Evolutionary conservation across 2,113 vertebrate genomes (phyloP), one percentile per base, ranked within the genome.

Genomic region (Crypturellus undulatus): DNA sequence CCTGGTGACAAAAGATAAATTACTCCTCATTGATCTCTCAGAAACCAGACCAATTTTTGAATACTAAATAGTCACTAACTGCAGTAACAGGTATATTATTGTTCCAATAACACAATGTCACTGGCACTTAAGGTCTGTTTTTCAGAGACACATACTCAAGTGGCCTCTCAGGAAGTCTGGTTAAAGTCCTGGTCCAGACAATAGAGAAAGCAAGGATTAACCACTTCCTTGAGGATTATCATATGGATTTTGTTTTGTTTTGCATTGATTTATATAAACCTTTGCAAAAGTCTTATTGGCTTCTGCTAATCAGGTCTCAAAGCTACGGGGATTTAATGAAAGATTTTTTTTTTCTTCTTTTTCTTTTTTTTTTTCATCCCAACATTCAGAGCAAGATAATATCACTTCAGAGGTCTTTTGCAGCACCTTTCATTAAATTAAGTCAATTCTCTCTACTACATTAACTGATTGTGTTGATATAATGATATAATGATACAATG

Each of bases 21-120:
- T 84, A 21, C 36, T 89, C 24, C 42, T 73, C 47, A 84, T 73
- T 72, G 89, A 91, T 89, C 49, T 93, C 42, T 70, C 84, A 77
- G 43, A 89, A 95, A 79, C 12, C 21, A 79, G 68, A 70, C 24
- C 40, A 85, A 19, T 73, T 67, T 92, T 51, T 52, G 22, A 47
- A 62, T 88, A 86, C 68, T 80, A 95, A 89, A 52, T 9, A 87
- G 47, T 56, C 30, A 65, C 91, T 92, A 87, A 81, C 75, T 89
- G 18, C 52, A 89, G 26, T 34, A 81, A 47, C 34, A 89, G 32
- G 68, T 90, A 32, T 65, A 84, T 87, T 93, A 89, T 58, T 65
- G 21, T 68, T 82, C 54, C 58, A 79, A 40, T 87, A 88, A 67
- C 36, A 77, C 21, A 56, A 45, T 64, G 62, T 65, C 92, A 84